Base-by-base conservation (phyloP, 1,140 invertebrate species). In the Drosophila yakuba region DNA sequence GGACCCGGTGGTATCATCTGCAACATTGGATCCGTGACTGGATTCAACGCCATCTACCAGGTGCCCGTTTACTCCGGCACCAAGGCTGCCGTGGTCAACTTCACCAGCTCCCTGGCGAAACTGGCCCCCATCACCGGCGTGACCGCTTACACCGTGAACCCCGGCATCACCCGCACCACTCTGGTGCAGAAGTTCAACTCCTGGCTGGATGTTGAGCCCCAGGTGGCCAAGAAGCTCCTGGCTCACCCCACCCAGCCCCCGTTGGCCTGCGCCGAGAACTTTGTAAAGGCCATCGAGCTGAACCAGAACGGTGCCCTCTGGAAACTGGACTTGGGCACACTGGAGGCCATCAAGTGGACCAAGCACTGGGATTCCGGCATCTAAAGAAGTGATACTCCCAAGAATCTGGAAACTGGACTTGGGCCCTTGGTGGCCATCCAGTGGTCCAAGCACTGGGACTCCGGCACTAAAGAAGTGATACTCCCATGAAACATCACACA, bases 1-100 rank as follows among this genome's bases (percentile, higher is more conserved):
- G 94, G 94, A 0, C 92, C 92, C 11, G 95, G 95, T 51, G 95
- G 94, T 23, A 93, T 94, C 3, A 93, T 96, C 38, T 93, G 95
- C 12, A 96, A 96, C 67, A 89, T 95, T 32, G 93, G 94, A 12
- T 95, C 95, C 4, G 94, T 95, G 63, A 91, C 93, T 57, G 95
- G 95, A 36, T 93, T 94, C 51, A 91, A 88, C 55, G 67, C 91
- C 48, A 85, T 89, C 25, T 81, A 85, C 48, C 78, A 84, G 63
- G 66, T 89, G 51, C 94, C 94, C 1, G 82, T 93, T 2, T 94
- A 94, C 73, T 77, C 74, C 4, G 93, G 92, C 17, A 92, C 93
- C 7, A 94, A 94, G 73, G 92, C 93, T 55, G 93, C 91, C 36
- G 91, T 94, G 11, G 75, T 93, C 20, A 93, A 93, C 41, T 93